phyloP scores from a whole-genome alignment of 2,113 vertebrate genomes.

The Lota lota region DNA sequence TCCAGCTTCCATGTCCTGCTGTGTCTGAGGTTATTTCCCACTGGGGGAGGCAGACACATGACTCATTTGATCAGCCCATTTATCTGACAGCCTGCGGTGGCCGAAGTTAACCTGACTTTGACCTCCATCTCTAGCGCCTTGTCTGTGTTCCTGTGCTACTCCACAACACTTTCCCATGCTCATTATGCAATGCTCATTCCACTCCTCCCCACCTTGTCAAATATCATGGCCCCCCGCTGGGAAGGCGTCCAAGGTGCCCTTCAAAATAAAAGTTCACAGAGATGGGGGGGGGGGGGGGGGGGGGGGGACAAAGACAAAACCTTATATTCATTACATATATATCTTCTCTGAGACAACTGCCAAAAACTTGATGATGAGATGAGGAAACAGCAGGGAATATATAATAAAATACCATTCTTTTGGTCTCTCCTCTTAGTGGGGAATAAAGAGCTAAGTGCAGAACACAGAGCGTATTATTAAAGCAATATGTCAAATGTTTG shows the following conservation, averaged over 20 bases:
- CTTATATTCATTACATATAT: too few relatives aligned
- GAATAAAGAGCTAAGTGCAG: too few relatives aligned
- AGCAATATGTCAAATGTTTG: too few relatives aligned
- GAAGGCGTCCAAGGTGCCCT: constrained; percentile 39
- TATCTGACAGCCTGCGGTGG: constrained; percentile 43
- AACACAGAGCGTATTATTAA: too few relatives aligned
- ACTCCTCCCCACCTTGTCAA: background rate
- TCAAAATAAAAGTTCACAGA: constrained; percentile 42
- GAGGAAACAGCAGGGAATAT: constrained; percentile 16
- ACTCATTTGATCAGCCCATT: constrained; percentile 39
- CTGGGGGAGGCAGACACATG: constrained; percentile 31
- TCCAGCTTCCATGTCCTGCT: background rate
- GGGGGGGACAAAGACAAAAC: background rate
- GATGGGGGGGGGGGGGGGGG: constrained; percentile 15
- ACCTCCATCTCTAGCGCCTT: constrained; percentile 43
- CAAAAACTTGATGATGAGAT: constrained; percentile 26
- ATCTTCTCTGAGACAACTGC: too few relatives aligned
- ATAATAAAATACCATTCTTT: too few relatives aligned
- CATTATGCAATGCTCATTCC: background rate
- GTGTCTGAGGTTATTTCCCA: constrained; percentile 38
- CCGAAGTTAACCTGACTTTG: constrained; percentile 50
- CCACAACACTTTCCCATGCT: background rate
- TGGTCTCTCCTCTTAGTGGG: too few relatives aligned
- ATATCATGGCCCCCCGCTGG: constrained; percentile 10
- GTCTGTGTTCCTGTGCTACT: constrained; percentile 14